phyloP scores from a whole-genome alignment of 2,113 vertebrate genomes.

The Tachysurus fulvidraco region DNA sequence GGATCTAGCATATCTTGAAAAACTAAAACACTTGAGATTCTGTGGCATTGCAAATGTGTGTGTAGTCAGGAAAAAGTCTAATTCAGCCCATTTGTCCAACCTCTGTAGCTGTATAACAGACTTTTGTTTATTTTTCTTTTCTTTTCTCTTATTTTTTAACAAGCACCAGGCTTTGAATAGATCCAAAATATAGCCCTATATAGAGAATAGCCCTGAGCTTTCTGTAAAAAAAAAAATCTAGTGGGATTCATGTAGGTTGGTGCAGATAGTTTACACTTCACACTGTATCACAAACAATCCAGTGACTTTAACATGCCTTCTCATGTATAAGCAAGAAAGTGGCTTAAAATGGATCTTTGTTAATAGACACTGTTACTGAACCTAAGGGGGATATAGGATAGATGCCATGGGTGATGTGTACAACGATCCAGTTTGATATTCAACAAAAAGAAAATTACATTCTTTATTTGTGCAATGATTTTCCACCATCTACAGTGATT shows the following conservation, averaged over 20 bases:
- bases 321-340: background rate
- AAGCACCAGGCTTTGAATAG: background rate
- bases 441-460: background rate
- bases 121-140: background rate
- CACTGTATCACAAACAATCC: background rate
- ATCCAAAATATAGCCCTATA: background rate
- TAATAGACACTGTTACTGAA: background rate
- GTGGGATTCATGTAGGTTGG: background rate
- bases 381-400: too few species aligned
- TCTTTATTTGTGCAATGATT: background rate
- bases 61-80: constrained; percentile 3
- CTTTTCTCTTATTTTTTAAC: background rate
- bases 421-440: background rate
- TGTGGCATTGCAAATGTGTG: constrained; percentile 5
- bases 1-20: constrained; percentile 26
- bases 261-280: background rate
- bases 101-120: background rate
- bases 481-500: background rate
- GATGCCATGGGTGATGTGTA: background rate
- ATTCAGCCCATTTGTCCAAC: constrained; percentile 30
- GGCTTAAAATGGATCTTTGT: background rate
- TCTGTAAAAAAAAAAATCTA: background rate
- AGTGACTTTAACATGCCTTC: background rate
- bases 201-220: background rate
- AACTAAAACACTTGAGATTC: constrained; percentile 33